Conservation (phyloP, 2,797 vertebrate genomes). For the Pangasius mekongensis region DNA sequence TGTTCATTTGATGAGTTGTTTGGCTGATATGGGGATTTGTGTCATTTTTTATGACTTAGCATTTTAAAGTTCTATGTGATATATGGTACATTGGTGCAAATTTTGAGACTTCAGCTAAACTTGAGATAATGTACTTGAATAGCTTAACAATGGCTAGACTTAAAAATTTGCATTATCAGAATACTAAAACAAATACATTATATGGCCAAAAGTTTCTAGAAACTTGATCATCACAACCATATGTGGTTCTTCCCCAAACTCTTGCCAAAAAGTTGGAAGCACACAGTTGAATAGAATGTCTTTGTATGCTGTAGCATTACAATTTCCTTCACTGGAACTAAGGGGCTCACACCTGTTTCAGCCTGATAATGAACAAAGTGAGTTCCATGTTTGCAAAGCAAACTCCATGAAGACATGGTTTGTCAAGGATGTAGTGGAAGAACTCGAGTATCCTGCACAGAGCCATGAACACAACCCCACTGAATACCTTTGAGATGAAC, state of each 20-base stretch:
- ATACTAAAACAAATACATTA: not conserved
- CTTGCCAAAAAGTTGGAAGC: not conserved
- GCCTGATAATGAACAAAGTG: not conserved
- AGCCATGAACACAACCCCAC: not conserved
- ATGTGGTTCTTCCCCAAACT: not conserved
- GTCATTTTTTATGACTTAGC: not conserved
- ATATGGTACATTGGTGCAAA: not conserved
- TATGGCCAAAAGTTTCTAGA: not conserved
- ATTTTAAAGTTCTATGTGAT: not conserved
- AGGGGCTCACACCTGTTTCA: not conserved
- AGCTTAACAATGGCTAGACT: too few species aligned
- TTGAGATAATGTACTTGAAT: not conserved
- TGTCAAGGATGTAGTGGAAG: not conserved
- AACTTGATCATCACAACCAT: not conserved
- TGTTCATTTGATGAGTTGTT: not conserved
- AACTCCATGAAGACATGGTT: not conserved
- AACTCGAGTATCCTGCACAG: too few species aligned
- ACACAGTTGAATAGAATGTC: not conserved
- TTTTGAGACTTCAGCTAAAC: not conserved
- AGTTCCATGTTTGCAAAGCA: not conserved
- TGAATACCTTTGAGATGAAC: not conserved
- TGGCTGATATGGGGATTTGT: not conserved
- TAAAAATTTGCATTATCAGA: not conserved
- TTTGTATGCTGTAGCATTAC: not conserved
- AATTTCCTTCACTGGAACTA: not conserved